Base-by-base conservation (phyloP, 37 sponge, comb jelly and placozoan genomes). In the Aplysina aerophoba region DNA sequence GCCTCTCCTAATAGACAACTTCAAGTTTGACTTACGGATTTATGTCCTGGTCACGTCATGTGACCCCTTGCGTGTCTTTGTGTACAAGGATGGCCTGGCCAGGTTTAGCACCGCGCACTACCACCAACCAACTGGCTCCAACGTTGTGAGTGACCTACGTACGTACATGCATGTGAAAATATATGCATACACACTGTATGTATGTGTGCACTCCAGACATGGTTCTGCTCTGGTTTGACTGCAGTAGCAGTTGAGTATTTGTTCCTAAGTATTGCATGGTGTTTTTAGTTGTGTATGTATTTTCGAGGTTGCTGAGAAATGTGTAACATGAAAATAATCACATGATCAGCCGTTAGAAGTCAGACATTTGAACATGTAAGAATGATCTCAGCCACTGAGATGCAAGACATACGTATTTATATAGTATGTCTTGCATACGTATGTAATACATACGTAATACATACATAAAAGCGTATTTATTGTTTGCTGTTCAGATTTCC, bases 1-100 rank as follows among this genome's bases (percentile, higher is more conserved):
- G 97, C 97, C 99, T 15, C 92, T 99, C 77, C 77, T 94, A 1
- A 81, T 99, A 4, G 99, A 99, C 87, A 90, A 88, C 66, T 97
- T 92, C 87, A 99, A 99, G 88, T 97, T 99, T 83, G 99, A 99
- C 55, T 85, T 97, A 3, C 89, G 99, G 21, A 88, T 99, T 21
- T 99, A 99, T 85, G 97, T 99, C 31, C 86, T 99, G 41, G 94
- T 99, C 30, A 95, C 97, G 5, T 93, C 93, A 21, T 99, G 99
- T 88, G 99, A 99, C 62, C 99, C 99, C 4, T 90, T 99, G 64
- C 80, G 93, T 50, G 80, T 99, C 28, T 99, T 90, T 81, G 94
- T 95, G 25, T 95, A 99, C 84, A 90, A 92, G 69, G 99, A 99
- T 83, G 99, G 99, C 22, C 87, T 99, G 83, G 99, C 82, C 20